phyloP scores from a whole-genome alignment of 2,113 vertebrate species.

The Neoarius graeffei region DNA sequence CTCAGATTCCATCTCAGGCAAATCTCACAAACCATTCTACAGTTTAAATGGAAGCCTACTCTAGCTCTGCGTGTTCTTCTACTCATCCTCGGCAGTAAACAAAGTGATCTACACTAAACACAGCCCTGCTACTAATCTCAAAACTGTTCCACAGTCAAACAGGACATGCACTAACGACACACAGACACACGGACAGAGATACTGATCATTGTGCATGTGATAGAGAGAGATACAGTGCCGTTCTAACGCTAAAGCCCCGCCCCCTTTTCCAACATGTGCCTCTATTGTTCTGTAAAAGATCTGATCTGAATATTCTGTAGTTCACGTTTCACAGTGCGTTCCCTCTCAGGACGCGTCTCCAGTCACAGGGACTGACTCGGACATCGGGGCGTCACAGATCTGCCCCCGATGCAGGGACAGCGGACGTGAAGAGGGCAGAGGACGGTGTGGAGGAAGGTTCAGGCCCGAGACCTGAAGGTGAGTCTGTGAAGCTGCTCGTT shows the following conservation, averaged over 20 bases:
- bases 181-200: slow-evolving; percentile 17
- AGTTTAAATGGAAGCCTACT: slow-evolving; percentile 7
- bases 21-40: slow-evolving; percentile 18
- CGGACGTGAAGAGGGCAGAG: slow-evolving; percentile 41
- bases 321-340: slow-evolving; percentile 22
- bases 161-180: slow-evolving; percentile 55
- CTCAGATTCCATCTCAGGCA: background rate
- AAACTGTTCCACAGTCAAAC: slow-evolving; percentile 16
- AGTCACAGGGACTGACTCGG: slow-evolving; percentile 9
- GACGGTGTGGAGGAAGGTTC: slow-evolving; percentile 24
- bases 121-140: slow-evolving; percentile 18
- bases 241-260: slow-evolving; percentile 21
- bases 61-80: background rate
- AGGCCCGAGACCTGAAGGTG: slow-evolving; percentile 30
- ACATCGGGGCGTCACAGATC: slow-evolving; percentile 21
- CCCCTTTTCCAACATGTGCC: background rate
- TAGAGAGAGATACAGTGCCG: slow-evolving; percentile 10
- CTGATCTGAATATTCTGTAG: slow-evolving; percentile 1
- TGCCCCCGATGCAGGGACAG: slow-evolving; percentile 20
- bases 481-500: slow-evolving; percentile 41
- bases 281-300: background rate
- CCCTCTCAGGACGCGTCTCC: slow-evolving; percentile 26
- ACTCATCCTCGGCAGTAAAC: background rate
- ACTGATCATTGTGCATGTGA: slow-evolving; percentile 17
- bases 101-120: slow-evolving; percentile 18